These are phyloP conservation scores for Pyrochroa serraticornis DNA, from an alignment of 2,888 invertebrate species.

Conservation along the genomic window DNA sequence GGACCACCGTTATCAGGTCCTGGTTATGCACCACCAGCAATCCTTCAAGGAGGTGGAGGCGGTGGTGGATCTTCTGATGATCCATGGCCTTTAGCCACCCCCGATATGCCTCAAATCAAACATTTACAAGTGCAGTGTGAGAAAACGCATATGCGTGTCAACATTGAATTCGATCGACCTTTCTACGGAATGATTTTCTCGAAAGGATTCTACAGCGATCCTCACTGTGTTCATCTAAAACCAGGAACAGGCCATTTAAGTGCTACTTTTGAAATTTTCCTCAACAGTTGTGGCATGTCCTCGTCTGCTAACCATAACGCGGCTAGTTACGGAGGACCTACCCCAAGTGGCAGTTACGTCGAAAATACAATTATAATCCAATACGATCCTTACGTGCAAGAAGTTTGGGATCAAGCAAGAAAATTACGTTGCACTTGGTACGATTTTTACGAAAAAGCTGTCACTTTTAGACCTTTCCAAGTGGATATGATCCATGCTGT, in stretches of 20 bases:
- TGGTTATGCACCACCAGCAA: constrained; percentile 54
- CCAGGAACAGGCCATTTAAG: constrained; percentile 90
- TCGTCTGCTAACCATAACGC: constrained; percentile 90
- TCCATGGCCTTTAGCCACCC: constrained; percentile 86
- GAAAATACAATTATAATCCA: constrained; percentile 95
- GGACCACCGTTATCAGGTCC: constrained; percentile 68
- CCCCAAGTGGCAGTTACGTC: constrained; percentile 90
- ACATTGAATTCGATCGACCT: constrained; percentile 92
- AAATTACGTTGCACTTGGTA: constrained; percentile 94
- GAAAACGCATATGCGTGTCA: constrained; percentile 94
- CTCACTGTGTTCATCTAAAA: constrained; percentile 89
- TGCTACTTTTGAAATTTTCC: constrained; percentile 91
- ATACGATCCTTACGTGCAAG: constrained; percentile 93
- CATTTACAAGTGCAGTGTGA: constrained; percentile 94
- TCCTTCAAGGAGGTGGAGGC: constrained; percentile 54
- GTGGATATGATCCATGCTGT: constrained; percentile 95
- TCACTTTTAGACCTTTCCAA: constrained; percentile 93
- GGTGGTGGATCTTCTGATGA: constrained; percentile 70
- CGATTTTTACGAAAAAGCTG: constrained; percentile 94
- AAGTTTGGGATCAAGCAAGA: constrained; percentile 94
- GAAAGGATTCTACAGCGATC: constrained; percentile 90
- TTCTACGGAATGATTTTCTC: constrained; percentile 97
- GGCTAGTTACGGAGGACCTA: constrained; percentile 81
- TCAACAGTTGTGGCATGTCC: constrained; percentile 92
- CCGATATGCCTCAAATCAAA: constrained; percentile 92